A percentile compares a stretch with the other conserved stretches of the same genome.
These are phyloP conservation scores for Amazona finschi DNA, from an alignment of 2,797 vertebrate species.

Conservation along the genomic window DNA sequence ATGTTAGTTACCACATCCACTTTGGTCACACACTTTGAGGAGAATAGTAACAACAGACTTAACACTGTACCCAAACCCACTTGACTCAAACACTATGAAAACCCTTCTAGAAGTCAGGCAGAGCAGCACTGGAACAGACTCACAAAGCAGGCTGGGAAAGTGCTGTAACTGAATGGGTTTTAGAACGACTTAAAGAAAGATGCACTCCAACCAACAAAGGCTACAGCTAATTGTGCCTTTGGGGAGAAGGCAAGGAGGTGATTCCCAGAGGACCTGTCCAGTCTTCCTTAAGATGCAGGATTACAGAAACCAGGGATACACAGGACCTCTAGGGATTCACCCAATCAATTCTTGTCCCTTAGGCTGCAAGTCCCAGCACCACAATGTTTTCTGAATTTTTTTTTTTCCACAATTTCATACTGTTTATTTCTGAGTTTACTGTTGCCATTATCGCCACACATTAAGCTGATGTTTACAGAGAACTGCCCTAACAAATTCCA, in stretches of 20 bases:
- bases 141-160: not conserved
- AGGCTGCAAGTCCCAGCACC: not conserved
- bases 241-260: not conserved
- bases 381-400: fast-evolving
- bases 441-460: not conserved
- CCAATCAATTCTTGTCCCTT: not conserved
- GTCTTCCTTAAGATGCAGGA: not conserved
- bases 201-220: not conserved
- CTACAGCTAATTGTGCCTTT: not conserved
- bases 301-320: not conserved
- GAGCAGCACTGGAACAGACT: not conserved
- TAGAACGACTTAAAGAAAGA: not conserved
- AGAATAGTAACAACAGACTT: not conserved
- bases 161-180: not conserved
- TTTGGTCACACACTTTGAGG: not conserved
- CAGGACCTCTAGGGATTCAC: not conserved
- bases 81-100: not conserved
- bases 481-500: not conserved
- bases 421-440: not conserved
- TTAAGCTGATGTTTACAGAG: not conserved
- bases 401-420: not conserved
- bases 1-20: not conserved
- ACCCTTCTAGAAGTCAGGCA: not conserved
- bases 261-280: not conserved
- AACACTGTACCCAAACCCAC: not conserved